Base-by-base conservation (phyloP, 2,113 vertebrate species). In the Acanthisitta chloris region DNA sequence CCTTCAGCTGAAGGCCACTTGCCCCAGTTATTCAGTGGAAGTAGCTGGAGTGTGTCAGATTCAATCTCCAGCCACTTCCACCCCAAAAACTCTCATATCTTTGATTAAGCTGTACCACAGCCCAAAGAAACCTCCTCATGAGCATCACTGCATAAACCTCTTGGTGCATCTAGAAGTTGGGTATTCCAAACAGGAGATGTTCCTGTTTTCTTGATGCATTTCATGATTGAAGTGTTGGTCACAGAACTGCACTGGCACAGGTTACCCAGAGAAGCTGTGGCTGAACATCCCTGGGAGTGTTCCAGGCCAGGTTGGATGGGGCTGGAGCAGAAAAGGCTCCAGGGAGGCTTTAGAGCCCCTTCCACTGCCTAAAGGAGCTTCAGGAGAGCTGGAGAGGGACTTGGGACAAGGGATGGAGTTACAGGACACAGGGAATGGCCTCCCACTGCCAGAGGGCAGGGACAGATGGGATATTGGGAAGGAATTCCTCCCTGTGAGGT, bases 261-360 rank as follows among this genome's bases (percentile, higher is more conserved):
- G 57, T 14, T 57, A 42, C 0, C 20, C 67, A 36, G 66, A 1
- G 58, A 1, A 65, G 26, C 67, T 49, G 42, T 17, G 85, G 31
- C 8, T 80, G n/a, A n/a, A n/a, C n/a, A n/a, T n/a, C n/a, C n/a
- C n/a, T n/a, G n/a, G n/a, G n/a, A n/a, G n/a, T n/a, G n/a, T n/a
- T n/a, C n/a, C n/a, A n/a, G 16, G 33, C 28, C 59, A 46, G 45
- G 38, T 0, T 80, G 65, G 71, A 31, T 0, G 0, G n/a, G 25
- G 7, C 28, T 62, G n/a, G n/a, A n/a, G n/a, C n/a, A n/a, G n/a
- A n/a, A n/a, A n/a, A n/a, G n/a, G n/a, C n/a, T n/a, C n/a, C n/a
- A n/a, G n/a, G n/a, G n/a, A n/a, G n/a, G n/a, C n/a, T n/a, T n/a
- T n/a, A n/a, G n/a, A n/a, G n/a, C n/a, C n/a, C n/a, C n/a, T n/a